These are phyloP conservation scores for Lerista edwardsae DNA, from an alignment of 2,797 vertebrate genomes.

Conservation along the genomic window DNA sequence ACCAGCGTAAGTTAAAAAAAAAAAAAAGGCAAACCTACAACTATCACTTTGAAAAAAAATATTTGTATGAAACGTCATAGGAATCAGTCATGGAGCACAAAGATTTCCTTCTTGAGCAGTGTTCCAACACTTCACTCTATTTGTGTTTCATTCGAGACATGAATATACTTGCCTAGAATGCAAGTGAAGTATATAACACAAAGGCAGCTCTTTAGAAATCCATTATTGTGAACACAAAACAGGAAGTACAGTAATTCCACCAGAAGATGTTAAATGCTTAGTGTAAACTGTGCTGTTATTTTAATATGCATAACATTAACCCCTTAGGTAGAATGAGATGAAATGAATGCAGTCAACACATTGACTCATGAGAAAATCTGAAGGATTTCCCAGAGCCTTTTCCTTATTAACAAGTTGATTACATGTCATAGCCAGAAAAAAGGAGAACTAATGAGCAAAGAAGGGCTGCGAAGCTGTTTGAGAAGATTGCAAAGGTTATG, in stretches of 20 bases:
- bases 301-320: constrained; percentile 63
- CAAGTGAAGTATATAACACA: constrained; percentile 88
- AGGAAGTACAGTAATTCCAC: constrained; percentile 77
- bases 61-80: constrained; percentile 76
- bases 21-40: constrained; percentile 65
- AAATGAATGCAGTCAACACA: constrained; percentile 56
- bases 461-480: not conserved
- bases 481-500: not conserved
- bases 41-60: constrained; percentile 69
- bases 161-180: constrained; percentile 89
- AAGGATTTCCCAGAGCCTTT: constrained; percentile 38
- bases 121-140: constrained; percentile 87
- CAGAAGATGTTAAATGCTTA: constrained; percentile 69
- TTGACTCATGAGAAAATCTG: constrained; percentile 55
- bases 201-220: constrained; percentile 87
- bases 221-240: constrained; percentile 75
- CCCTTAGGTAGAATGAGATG: constrained; percentile 54
- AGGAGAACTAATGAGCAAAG: constrained; percentile 1
- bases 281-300: constrained; percentile 68
- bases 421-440: constrained; percentile 8
- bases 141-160: constrained; percentile 85
- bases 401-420: not conserved
- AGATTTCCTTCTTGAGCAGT: constrained; percentile 89
- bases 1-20: constrained; percentile 36
- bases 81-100: constrained; percentile 84